A percentile compares a stretch with the other conserved stretches of the same genome.
These are phyloP conservation scores for Leptatherina wallacei DNA, from an alignment of 2,797 vertebrate genomes.

Conservation along the genomic window DNA sequence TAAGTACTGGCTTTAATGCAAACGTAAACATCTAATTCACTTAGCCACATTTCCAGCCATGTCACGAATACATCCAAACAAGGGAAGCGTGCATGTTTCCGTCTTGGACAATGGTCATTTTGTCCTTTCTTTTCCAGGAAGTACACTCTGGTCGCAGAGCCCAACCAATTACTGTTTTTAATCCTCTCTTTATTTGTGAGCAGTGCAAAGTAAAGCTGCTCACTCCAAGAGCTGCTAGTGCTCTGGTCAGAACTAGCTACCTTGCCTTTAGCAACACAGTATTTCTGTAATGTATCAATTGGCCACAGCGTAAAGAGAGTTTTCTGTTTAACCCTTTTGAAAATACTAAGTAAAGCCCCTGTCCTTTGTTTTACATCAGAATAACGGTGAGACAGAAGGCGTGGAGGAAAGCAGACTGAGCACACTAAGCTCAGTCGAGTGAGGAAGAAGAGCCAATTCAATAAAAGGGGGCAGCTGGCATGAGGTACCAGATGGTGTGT, in stretches of 20 bases:
- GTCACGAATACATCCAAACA: constrained; percentile 8
- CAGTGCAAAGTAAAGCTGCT: constrained; percentile 29
- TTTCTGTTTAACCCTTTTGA: constrained; percentile 2
- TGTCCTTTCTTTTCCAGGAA: constrained; percentile 48
- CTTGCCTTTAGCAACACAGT: not conserved
- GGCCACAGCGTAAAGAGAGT: constrained; percentile 28
- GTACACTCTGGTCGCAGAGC: constrained; percentile 19
- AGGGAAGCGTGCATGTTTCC: not conserved
- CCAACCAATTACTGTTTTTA: constrained; percentile 35
- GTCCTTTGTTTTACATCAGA: not conserved
- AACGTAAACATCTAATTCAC: constrained; percentile 40
- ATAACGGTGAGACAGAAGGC: constrained; percentile 19
- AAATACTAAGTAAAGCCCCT: not conserved
- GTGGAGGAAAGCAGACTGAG: constrained; percentile 39
- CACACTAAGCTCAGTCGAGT: constrained; percentile 42
- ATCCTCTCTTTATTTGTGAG: constrained; percentile 53
- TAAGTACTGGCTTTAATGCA: not conserved
- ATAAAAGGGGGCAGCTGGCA: constrained; percentile 51
- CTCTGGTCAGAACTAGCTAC: not conserved
- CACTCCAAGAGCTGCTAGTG: constrained; percentile 5
- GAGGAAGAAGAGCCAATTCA: constrained; percentile 53
- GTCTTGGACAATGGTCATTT: constrained; percentile 27
- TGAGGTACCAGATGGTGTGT: constrained; percentile 67
- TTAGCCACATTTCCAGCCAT: constrained; percentile 31
- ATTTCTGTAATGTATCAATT: constrained; percentile 15